phyloP scores from a whole-genome alignment of 2,888 invertebrate genomes.

The Troilus luridus region DNA sequence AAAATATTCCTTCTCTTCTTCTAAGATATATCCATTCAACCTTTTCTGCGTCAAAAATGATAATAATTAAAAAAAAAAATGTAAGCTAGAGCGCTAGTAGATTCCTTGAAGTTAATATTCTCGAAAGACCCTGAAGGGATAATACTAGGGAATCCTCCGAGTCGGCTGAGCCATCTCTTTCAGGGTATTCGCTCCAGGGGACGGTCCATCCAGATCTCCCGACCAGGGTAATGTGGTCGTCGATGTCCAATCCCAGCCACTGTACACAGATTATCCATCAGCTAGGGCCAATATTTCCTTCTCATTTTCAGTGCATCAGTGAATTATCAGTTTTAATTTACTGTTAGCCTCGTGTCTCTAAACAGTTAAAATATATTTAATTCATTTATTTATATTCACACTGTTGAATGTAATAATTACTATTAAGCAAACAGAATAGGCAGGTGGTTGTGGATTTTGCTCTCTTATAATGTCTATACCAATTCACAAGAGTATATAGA shows the following conservation, averaged over 20 bases:
- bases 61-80: background rate
- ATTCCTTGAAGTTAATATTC: background rate
- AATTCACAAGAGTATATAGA: no score
- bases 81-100: background rate
- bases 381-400: no score
- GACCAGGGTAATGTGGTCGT: background rate
- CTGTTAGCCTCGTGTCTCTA: background rate
- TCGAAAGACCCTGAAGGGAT: background rate
- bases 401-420: no score
- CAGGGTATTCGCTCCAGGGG: background rate
- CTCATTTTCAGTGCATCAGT: background rate
- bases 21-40: no score
- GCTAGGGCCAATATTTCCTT: background rate
- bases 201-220: background rate
- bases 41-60: no score
- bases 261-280: slow-evolving; percentile 6
- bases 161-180: background rate
- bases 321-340: background rate
- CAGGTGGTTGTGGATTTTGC: no score
- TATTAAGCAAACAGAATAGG: no score
- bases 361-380: background rate
- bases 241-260: background rate
- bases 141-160: background rate
- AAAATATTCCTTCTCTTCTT: no score
- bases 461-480: no score